Conservation (phyloP, 2,797 vertebrate species). For the Galaxias olidus region DNA sequence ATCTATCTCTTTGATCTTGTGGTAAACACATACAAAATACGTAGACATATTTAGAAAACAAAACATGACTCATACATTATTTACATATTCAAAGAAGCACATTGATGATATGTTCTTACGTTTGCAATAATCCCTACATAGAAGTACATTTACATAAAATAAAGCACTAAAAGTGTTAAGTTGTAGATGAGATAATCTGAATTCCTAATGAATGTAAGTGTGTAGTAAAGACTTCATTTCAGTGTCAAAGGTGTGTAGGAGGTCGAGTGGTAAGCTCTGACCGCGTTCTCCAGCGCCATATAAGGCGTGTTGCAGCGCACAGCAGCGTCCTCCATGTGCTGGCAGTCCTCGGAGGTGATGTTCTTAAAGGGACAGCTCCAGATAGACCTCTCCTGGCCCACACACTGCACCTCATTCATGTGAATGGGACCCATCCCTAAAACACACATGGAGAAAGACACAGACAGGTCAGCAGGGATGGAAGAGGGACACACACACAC, state of each 20-base stretch:
- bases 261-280: slow-evolving; percentile 63
- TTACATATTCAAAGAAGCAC: not conserved
- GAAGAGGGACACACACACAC: not conserved
- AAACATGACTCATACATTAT: no score
- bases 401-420: slow-evolving; percentile 90
- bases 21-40: no score
- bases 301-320: slow-evolving; percentile 90
- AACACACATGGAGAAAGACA: no score
- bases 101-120: no score
- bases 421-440: slow-evolving; percentile 92
- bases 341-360: slow-evolving; percentile 89
- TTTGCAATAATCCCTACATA: no score
- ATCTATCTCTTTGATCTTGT: no score
- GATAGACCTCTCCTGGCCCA: slow-evolving; percentile 84
- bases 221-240: no score
- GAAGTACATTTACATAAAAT: no score
- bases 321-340: slow-evolving; percentile 85
- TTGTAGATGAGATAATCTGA: no score
- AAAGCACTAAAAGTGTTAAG: no score
- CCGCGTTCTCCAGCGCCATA: slow-evolving; percentile 88
- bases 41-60: not conserved
- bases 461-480: not conserved
- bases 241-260: no score
- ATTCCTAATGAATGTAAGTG: no score
- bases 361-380: slow-evolving; percentile 90